These are phyloP conservation scores for Notospermus geniculatus DNA, from an alignment of 1,140 invertebrate species.

Conservation along the genomic window DNA sequence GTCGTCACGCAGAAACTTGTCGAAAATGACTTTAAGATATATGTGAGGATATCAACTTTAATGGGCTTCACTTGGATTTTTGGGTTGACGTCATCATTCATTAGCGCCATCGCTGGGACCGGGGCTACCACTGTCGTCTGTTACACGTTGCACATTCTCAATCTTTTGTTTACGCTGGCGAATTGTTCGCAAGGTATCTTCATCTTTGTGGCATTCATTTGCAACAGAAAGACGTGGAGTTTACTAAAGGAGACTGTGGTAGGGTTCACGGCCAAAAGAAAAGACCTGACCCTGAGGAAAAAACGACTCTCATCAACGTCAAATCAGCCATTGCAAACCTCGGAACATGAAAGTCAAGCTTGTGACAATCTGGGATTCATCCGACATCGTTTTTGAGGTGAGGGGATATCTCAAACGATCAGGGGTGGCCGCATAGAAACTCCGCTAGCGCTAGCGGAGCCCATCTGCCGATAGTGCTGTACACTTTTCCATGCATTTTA, in stretches of 20 bases:
- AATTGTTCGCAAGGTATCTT: conserved; percentile 50
- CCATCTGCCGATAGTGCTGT: too few relatives aligned
- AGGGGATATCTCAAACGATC: too few relatives aligned
- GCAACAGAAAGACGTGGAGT: conserved; percentile 36
- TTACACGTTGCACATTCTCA: conserved; percentile 33
- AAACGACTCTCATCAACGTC: too few relatives aligned
- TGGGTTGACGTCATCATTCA: conserved; percentile 47
- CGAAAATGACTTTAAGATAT: conserved; percentile 59
- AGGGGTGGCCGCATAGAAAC: too few relatives aligned
- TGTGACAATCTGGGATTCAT: too few relatives aligned
- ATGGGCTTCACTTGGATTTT: conserved; percentile 58
- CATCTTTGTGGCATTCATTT: conserved; percentile 52
- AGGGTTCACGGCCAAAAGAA: too few relatives aligned
- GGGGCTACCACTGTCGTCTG: conserved; percentile 29
- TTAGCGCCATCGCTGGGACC: conserved; percentile 32
- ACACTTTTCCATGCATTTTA: too few relatives aligned
- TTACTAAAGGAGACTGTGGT: conserved; percentile 22
- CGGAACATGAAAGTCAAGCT: too few relatives aligned
- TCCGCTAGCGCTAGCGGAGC: too few relatives aligned
- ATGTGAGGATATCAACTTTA: conserved; percentile 59
- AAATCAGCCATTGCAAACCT: too few relatives aligned
- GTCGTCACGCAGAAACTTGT: conserved; percentile 31
- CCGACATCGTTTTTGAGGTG: too few relatives aligned
- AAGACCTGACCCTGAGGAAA: too few relatives aligned
- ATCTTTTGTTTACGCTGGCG: conserved; percentile 45